Percentiles rank a stretch among this genome's conserved stretches.
These are phyloP conservation scores for Caenorhabditis becei DNA, from an alignment of 2,888 invertebrate species.

Conservation along the genomic window DNA sequence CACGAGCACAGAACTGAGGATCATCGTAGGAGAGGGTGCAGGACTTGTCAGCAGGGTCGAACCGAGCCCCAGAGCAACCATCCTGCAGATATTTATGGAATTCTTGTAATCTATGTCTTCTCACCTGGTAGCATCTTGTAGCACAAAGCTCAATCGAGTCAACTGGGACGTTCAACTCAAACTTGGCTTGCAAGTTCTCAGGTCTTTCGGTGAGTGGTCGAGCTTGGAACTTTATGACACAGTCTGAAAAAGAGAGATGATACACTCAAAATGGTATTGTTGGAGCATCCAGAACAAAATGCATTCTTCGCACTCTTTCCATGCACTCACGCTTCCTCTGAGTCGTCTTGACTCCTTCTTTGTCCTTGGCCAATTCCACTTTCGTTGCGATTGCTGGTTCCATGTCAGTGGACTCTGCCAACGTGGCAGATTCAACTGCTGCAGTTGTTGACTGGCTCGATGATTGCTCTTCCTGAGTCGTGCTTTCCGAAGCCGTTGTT, in stretches of 20 bases:
- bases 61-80: slow-evolving; percentile 77
- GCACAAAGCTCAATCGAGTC: slow-evolving; percentile 76
- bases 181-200: slow-evolving; percentile 71
- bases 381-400: slow-evolving; percentile 57
- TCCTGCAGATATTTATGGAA: too few species aligned
- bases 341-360: slow-evolving; percentile 57
- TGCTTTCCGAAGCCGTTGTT: slow-evolving; percentile 1
- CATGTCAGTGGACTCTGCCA: slow-evolving; percentile 53
- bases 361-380: slow-evolving; percentile 61
- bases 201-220: slow-evolving; percentile 71
- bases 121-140: slow-evolving; percentile 76
- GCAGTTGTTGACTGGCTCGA: slow-evolving; percentile 1
- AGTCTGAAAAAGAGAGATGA: slow-evolving; percentile 63
- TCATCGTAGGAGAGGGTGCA: slow-evolving; percentile 78
- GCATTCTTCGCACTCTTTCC: not conserved
- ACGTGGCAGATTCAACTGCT: slow-evolving; percentile 27
- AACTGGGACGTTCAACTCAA: slow-evolving; percentile 71
- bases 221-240: slow-evolving; percentile 78
- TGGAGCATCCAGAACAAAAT: not conserved
- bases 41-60: slow-evolving; percentile 64
- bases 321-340: slow-evolving; percentile 58
- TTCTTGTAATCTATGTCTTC: too few species aligned
- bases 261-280: not conserved
- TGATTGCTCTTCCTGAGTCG: slow-evolving; percentile 5
- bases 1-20: slow-evolving; percentile 69